Evolutionary conservation across 2,113 vertebrate species (phyloP), one percentile per base, ranked within the genome.

Genomic region (Otis tarda): DNA sequence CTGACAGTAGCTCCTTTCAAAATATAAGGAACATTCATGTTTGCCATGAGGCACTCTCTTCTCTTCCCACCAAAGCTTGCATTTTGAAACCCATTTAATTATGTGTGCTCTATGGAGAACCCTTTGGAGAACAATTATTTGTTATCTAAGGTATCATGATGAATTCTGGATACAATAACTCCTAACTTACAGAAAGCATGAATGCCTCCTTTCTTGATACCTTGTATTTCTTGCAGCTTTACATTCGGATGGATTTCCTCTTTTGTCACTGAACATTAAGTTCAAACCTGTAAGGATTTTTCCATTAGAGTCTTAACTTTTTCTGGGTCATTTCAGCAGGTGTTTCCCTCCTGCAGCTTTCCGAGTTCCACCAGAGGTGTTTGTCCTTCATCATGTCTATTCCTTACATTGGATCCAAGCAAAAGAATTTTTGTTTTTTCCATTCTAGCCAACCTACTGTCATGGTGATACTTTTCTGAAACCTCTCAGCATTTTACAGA

Each of bases 91-190:
- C 31, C 0, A 7, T 61, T 90, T 90, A 78, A 61, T 94, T 91
- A 83, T 79, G 55, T 4, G 0, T 78, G 45, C 59, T 89, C 43
- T 69, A 0, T 69, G 89, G 87, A 93, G 65, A 95, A 61, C 49
- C 30, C 75, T 93, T 95, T 70, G 37, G 76, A 96, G 93, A 83
- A 87, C 73, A 89, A 89, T 92, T 94, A 78, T 31, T 14, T 57
- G 76, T 92, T 96, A 74, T 93, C 89, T 84, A 89, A 96, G 73
- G 63, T 94, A 92, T 90, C 89, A 79, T 70, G 82, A 61, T 81
- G 93, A 90, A 91, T 76, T 83, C 79, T 88, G 78, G 84, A 65
- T 86, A 53, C 53, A 86, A 47, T 83, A 95, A 94, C 55, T 75
- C 41, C 35, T 69, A 57, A 82, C 79, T 81, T 63, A 67, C 68